Conservation (phyloP, 2,113 vertebrate genomes). For the Todiramphus saurophagus region DNA sequence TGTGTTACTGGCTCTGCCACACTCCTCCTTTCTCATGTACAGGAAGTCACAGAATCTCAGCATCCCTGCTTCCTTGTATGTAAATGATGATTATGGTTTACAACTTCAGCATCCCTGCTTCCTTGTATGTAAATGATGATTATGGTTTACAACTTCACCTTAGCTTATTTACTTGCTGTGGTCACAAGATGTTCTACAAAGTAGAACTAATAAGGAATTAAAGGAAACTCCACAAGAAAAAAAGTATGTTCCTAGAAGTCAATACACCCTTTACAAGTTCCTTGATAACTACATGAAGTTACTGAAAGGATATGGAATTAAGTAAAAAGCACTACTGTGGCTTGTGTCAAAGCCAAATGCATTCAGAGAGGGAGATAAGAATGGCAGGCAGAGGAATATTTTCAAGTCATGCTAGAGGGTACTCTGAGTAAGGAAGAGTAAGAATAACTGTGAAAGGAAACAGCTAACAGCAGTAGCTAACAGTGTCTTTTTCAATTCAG, state of each 20-base stretch:
- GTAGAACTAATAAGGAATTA: neutral
- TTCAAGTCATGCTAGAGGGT: neutral
- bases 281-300: constrained; percentile 27
- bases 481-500: neutral
- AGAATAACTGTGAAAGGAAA: neutral
- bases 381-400: neutral
- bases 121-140: neutral
- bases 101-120: neutral
- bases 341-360: neutral
- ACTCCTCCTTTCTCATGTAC: neutral
- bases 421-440: neutral
- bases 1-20: neutral
- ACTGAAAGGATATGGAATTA: neutral
- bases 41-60: neutral
- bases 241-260: neutral
- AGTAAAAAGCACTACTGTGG: neutral
- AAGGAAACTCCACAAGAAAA: constrained; percentile 7
- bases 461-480: neutral
- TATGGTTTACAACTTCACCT: neutral
- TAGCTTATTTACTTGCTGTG: neutral
- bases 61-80: neutral
- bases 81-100: neutral
- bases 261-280: constrained; percentile 17
- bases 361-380: constrained; percentile 13
- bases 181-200: neutral